Conservation (phyloP, 2,888 invertebrate genomes). For the Acrobasis consociella region DNA sequence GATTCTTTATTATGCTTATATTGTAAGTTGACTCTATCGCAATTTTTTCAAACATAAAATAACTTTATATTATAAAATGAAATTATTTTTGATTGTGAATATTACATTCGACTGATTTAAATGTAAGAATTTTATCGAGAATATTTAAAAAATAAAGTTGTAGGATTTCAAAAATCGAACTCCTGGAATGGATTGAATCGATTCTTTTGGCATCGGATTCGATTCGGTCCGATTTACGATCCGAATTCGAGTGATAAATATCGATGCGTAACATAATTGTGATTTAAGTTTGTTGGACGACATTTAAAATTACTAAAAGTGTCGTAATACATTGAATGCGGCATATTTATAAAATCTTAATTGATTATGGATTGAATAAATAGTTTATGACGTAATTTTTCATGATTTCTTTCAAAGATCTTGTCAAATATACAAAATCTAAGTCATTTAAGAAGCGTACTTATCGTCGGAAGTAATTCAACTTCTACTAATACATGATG, state of each 20-base stretch:
- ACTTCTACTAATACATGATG: too few relatives aligned
- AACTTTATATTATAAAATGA: too few relatives aligned
- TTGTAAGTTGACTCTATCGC: too few relatives aligned
- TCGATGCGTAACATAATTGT: conserved; percentile 30
- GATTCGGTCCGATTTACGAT: conserved; percentile 47
- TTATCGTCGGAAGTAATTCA: too few relatives aligned
- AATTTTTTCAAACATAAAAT: too few relatives aligned
- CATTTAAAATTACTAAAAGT: conserved; percentile 11
- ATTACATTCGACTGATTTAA: too few relatives aligned
- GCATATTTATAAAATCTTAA: not conserved
- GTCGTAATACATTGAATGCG: conserved; percentile 16
- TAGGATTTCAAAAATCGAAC: too few relatives aligned
- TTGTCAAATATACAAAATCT: not conserved
- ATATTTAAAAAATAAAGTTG: too few relatives aligned
- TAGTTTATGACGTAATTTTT: conserved; percentile 13
- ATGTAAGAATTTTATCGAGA: too few relatives aligned
- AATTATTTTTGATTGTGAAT: too few relatives aligned
- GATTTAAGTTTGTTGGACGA: conserved; percentile 24
- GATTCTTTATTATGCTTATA: too few relatives aligned
- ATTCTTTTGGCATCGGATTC: conserved; percentile 47
- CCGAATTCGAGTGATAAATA: conserved; percentile 43
- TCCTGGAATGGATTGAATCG: conserved; percentile 31
- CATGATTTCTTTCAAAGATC: not conserved
- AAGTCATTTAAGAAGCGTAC: too few relatives aligned
- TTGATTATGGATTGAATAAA: conserved; percentile 8